Evolutionary conservation across 2,797 vertebrate species (phyloP).

Genomic region (Astyanax mexicanus): DNA sequence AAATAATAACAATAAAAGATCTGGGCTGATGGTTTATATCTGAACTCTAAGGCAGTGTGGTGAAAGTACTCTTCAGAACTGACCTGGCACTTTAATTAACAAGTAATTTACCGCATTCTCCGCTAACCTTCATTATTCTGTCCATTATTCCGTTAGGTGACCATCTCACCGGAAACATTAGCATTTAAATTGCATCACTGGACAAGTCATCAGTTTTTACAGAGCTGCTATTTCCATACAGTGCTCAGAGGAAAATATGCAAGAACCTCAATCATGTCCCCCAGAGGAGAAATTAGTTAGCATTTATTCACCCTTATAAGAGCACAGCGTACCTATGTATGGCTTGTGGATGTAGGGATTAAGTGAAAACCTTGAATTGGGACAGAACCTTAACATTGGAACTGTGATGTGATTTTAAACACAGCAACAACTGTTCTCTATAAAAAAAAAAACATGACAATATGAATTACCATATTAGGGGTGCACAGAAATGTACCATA

Average conservation of each 20-base stretch:
- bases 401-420: too few species aligned
- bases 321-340: neutral
- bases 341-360: too few species aligned
- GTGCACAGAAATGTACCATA: too few species aligned
- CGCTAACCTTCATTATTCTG: slow-evolving; percentile 2
- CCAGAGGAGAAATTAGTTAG: neutral
- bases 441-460: too few species aligned
- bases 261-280: neutral
- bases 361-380: too few species aligned
- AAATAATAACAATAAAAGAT: too few species aligned
- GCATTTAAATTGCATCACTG: slow-evolving; percentile 41
- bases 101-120: slow-evolving; percentile 12
- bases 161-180: slow-evolving; percentile 16
- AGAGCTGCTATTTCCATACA: neutral
- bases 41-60: too few species aligned
- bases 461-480: too few species aligned
- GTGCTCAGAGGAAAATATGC: neutral
- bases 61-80: neutral
- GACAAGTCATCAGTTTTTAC: slow-evolving; percentile 3
- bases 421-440: too few species aligned
- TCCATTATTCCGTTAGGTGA: slow-evolving; percentile 15
- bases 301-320: neutral
- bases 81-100: slow-evolving; percentile 6
- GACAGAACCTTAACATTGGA: too few species aligned
- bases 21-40: too few species aligned